Evolutionary conservation across 2,113 vertebrate species (phyloP).

Genomic region (Scophthalmus maximus): DNA sequence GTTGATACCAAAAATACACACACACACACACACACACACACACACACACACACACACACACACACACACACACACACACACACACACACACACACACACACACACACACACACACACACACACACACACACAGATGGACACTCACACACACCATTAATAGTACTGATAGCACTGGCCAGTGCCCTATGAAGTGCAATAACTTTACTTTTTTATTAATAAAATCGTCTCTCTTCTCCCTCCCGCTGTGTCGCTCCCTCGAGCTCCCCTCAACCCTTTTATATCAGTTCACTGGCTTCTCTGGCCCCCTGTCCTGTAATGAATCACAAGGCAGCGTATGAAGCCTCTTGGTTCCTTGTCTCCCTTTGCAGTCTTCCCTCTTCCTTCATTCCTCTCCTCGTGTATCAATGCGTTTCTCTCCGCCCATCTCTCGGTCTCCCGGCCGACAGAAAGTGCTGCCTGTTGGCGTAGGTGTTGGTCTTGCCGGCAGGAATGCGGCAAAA

Average conservation of each 20-base stretch:
- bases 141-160: constrained; percentile 31
- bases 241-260: constrained; percentile 57
- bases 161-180: constrained; percentile 68
- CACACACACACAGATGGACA: neutral
- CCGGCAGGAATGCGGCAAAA: constrained; percentile 38
- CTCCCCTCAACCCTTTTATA: constrained; percentile 65
- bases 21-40: constrained; percentile 2
- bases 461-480: constrained; percentile 27
- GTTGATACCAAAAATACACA: constrained; percentile 60
- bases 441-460: constrained; percentile 33
- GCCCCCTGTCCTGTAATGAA: constrained; percentile 71
- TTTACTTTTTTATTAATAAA: constrained; percentile 80
- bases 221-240: constrained; percentile 59
- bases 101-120: neutral
- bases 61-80: constrained; percentile 4
- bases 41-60: neutral
- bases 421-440: constrained; percentile 10
- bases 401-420: constrained; percentile 27
- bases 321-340: constrained; percentile 56
- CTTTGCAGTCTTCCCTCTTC: constrained; percentile 23
- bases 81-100: neutral
- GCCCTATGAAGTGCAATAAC: constrained; percentile 72
- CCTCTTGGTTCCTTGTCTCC: constrained; percentile 23
- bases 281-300: constrained; percentile 63
- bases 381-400: constrained; percentile 15